Evolutionary conservation across 64 coral and sea anemone genomes (phyloP).

Genomic region (Orbicella faveolata): DNA sequence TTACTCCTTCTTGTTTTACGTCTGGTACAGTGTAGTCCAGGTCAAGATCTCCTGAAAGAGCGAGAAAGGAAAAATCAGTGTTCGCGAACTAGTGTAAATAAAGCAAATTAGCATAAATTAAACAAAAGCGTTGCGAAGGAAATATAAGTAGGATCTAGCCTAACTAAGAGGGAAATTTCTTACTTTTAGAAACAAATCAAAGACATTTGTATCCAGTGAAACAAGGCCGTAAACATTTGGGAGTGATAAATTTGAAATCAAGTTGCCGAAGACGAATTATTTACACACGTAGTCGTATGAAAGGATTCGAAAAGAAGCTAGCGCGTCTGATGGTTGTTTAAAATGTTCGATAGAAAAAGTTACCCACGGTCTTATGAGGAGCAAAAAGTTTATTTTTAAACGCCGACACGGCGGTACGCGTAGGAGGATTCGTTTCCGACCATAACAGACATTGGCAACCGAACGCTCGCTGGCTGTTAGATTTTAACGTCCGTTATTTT

Average conservation of each 20-base stretch:
- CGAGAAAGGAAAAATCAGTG: conserved; percentile 48
- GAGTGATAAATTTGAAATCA: background rate
- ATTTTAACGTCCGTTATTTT: conserved; percentile 29
- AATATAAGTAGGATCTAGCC: background rate
- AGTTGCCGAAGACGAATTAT: conserved; percentile 10
- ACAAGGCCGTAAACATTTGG: background rate
- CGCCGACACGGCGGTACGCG: conserved; percentile 12
- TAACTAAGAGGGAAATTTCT: background rate
- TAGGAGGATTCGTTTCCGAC: conserved; percentile 68
- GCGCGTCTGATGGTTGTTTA: background rate
- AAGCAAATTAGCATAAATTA: background rate
- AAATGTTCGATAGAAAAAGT: background rate
- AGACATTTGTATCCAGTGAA: background rate
- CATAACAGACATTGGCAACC: conserved; percentile 56
- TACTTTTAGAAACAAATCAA: background rate
- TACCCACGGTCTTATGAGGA: conserved; percentile 13
- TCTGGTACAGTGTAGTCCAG: conserved; percentile 89
- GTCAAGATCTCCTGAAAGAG: conserved; percentile 92
- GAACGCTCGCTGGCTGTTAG: conserved; percentile 35
- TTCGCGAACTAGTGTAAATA: conserved; percentile 38
- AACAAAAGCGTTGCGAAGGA: background rate
- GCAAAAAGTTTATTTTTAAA: background rate
- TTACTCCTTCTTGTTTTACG: conserved; percentile 83
- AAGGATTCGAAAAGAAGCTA: conserved; percentile 13
- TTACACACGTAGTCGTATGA: background rate